Evolutionary conservation across 2,888 invertebrate species (phyloP).

Genomic region (Hesperia comma): DNA sequence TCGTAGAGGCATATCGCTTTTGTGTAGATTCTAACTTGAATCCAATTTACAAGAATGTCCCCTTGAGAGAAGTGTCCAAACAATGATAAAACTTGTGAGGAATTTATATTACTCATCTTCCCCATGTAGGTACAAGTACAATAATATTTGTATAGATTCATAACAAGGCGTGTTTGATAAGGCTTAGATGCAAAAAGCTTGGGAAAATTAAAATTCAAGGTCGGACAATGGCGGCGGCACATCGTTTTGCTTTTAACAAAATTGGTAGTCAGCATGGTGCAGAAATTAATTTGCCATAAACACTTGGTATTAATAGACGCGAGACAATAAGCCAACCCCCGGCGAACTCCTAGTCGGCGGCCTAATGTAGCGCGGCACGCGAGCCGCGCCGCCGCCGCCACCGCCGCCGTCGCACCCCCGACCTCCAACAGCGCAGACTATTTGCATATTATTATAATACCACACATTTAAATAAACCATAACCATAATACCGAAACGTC

Average conservation of each 20-base stretch:
- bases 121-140: conserved; percentile 23
- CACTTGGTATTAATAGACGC: conserved; percentile 65
- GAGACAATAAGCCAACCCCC: conserved; percentile 79
- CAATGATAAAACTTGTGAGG: conserved; percentile 75
- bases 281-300: conserved; percentile 73
- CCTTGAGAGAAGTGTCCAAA: conserved; percentile 73
- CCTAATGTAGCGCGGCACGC: conserved; percentile 76
- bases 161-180: not conserved
- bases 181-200: not conserved
- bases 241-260: conserved; percentile 39
- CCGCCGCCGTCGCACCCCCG: conserved; percentile 57
- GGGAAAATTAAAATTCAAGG: conserved; percentile 12
- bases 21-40: conserved; percentile 74
- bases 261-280: conserved; percentile 51
- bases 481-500: conserved; percentile 11
- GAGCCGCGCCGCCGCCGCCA: conserved; percentile 51
- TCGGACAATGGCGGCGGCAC: not conserved
- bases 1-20: conserved; percentile 21
- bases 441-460: conserved; percentile 61
- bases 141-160: not conserved
- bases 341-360: conserved; percentile 66
- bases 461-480: conserved; percentile 41
- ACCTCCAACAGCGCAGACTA: conserved; percentile 62
- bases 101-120: conserved; percentile 56
- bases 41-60: conserved; percentile 79